phyloP scores from a whole-genome alignment of 1,140 invertebrate genomes.

The Varroa destructor region DNA sequence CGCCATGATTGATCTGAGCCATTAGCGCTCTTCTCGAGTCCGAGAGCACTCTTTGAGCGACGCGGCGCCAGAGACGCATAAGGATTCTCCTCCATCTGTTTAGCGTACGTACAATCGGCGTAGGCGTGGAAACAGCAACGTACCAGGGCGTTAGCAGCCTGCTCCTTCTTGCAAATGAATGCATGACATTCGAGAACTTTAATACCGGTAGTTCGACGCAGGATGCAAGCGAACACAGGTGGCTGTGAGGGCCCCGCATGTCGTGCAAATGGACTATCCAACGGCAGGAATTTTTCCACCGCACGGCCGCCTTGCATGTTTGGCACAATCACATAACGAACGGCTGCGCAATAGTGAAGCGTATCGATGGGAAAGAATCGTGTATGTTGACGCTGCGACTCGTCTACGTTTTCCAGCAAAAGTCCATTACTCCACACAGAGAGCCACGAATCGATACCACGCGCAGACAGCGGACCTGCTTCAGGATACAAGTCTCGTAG shows the following conservation, averaged over 20 bases:
- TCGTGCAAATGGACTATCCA: slow-evolving; percentile 87
- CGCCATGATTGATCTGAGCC: slow-evolving; percentile 21
- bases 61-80: slow-evolving; percentile 31
- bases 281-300: slow-evolving; percentile 73
- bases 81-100: slow-evolving; percentile 46
- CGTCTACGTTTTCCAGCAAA: slow-evolving; percentile 87
- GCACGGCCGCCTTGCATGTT: slow-evolving; percentile 41
- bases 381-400: slow-evolving; percentile 81
- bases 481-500: slow-evolving; percentile 88
- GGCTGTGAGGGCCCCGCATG: slow-evolving; percentile 65
- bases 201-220: slow-evolving; percentile 86
- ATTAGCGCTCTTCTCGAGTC: slow-evolving; percentile 18
- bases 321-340: slow-evolving; percentile 58
- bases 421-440: slow-evolving; percentile 94
- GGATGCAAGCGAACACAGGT: slow-evolving; percentile 89
- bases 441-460: slow-evolving; percentile 91
- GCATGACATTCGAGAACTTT: slow-evolving; percentile 98
- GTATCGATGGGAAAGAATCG: slow-evolving; percentile 93
- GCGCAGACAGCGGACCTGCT: slow-evolving; percentile 56
- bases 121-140: slow-evolving; percentile 88
- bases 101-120: slow-evolving; percentile 79
- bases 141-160: slow-evolving; percentile 81
- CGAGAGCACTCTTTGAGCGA: slow-evolving; percentile 8
- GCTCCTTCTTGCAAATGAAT: slow-evolving; percentile 90
- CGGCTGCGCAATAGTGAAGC: slow-evolving; percentile 92